phyloP scores from a whole-genome alignment of 2,888 invertebrate genomes.

The Tanytarsus gracilentus region DNA sequence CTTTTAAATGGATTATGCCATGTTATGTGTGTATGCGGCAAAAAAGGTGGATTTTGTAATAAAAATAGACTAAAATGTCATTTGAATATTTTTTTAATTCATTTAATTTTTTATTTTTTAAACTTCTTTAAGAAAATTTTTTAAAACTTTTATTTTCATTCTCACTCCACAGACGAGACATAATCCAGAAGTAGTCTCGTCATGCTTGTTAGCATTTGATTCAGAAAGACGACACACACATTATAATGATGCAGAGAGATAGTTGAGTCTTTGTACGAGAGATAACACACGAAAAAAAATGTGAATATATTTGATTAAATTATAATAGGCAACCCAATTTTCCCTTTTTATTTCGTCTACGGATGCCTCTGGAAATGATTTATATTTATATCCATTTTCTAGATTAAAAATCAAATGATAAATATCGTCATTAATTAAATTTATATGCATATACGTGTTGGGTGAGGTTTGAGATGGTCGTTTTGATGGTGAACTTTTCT shows the following conservation, averaged over 20 bases:
- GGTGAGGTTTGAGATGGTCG: slow-evolving; percentile 18
- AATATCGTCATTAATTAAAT: slow-evolving; percentile 29
- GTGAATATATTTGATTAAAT: slow-evolving; percentile 30
- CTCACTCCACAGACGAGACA: too few relatives aligned
- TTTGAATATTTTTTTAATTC: too few relatives aligned
- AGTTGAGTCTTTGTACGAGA: too few relatives aligned
- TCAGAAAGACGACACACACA: too few relatives aligned
- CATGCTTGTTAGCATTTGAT: slow-evolving; percentile 21
- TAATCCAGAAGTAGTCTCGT: slow-evolving; percentile 10
- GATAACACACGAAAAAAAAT: neutral
- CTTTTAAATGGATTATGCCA: slow-evolving; percentile 29
- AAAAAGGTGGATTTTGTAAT: too few relatives aligned
- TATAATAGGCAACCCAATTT: slow-evolving; percentile 29
- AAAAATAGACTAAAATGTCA: too few relatives aligned
- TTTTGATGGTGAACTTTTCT: slow-evolving; percentile 1
- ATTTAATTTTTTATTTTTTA: too few relatives aligned
- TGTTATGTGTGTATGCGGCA: too few relatives aligned
- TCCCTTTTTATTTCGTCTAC: neutral
- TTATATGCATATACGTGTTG: slow-evolving; percentile 23
- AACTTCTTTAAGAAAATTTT: too few relatives aligned
- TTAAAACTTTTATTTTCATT: too few relatives aligned
- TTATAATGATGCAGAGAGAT: too few relatives aligned
- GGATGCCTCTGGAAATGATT: slow-evolving; percentile 25
- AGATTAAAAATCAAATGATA: slow-evolving; percentile 30
- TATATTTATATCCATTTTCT: slow-evolving; percentile 27